Evolutionary conservation across 2,888 invertebrate genomes (phyloP).

Genomic region (Cheilosia scutellata): DNA sequence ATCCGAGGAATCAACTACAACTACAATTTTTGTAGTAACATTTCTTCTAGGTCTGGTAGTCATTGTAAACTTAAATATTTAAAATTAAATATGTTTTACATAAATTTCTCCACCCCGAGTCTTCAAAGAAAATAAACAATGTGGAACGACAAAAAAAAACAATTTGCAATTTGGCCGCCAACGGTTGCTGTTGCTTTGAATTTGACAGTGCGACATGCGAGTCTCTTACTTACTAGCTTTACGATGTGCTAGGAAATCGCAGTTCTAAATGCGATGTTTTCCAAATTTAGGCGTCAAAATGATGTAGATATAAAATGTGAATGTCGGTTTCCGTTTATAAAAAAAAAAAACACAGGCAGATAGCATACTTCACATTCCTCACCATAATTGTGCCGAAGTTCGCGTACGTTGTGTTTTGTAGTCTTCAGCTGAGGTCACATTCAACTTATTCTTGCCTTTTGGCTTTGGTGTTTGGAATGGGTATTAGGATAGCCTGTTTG

Average conservation of each 20-base stretch:
- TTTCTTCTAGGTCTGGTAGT: conserved; percentile 68
- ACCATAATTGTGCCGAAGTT: too few species aligned
- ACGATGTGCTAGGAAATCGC: neutral
- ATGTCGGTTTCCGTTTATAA: too few species aligned
- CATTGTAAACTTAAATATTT: conserved; percentile 32
- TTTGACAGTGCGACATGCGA: neutral
- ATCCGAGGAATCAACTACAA: conserved; percentile 79
- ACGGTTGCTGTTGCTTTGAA: conserved; percentile 28
- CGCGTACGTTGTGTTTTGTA: too few species aligned
- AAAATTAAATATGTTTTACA: neutral
- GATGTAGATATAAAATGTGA: too few species aligned
- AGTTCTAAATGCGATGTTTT: neutral
- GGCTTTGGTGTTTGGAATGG: too few species aligned
- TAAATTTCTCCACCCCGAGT: neutral
- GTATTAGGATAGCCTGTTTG: too few species aligned
- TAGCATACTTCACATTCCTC: too few species aligned
- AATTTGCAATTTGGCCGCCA: conserved; percentile 1
- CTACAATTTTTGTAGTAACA: conserved; percentile 75
- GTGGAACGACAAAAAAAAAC: neutral
- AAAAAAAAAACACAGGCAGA: too few species aligned
- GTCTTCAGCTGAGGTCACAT: too few species aligned
- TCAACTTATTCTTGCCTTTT: too few species aligned
- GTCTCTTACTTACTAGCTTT: neutral
- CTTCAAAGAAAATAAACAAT: conserved; percentile 3
- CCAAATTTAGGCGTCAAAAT: too few species aligned